Conservation (phyloP, 2,888 invertebrate genomes). For the Tetragonula carbonaria region DNA sequence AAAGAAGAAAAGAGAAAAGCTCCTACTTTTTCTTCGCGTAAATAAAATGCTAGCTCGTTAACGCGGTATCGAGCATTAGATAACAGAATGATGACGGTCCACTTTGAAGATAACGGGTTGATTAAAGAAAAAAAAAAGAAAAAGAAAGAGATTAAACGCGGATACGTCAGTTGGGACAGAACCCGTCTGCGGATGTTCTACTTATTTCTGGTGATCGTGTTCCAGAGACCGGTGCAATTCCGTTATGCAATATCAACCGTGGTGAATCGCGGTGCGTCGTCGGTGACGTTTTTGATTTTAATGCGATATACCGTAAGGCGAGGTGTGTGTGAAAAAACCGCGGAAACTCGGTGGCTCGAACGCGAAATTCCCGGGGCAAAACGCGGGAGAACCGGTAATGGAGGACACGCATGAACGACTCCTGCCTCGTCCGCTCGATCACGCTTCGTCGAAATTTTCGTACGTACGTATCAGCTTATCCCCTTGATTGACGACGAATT, state of each 20-base stretch:
- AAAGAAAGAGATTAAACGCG: constrained; percentile 21
- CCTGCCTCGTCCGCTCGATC: not conserved
- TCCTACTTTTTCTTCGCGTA: constrained; percentile 18
- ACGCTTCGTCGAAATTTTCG: not conserved
- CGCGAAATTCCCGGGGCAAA: constrained; percentile 8
- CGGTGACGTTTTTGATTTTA: constrained; percentile 45
- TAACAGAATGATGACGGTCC: constrained; percentile 29
- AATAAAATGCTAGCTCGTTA: constrained; percentile 22
- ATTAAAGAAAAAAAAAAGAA: not conserved
- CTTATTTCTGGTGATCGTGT: constrained; percentile 56
- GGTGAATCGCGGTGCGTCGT: constrained; percentile 7
- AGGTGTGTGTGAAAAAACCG: constrained; percentile 14
- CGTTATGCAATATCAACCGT: constrained; percentile 63
- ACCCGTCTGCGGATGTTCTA: constrained; percentile 46
- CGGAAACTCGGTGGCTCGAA: constrained; percentile 8
- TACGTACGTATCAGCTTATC: not conserved
- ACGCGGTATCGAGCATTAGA: constrained; percentile 40
- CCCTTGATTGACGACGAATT: not conserved
- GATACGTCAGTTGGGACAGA: constrained; percentile 15
- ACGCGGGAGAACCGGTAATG: constrained; percentile 7
- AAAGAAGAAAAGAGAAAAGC: not conserved
- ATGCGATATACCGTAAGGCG: constrained; percentile 49
- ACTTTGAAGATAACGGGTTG: constrained; percentile 36
- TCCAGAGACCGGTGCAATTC: constrained; percentile 52
- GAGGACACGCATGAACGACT: constrained; percentile 13